phyloP scores from a whole-genome alignment of 2,113 vertebrate genomes.

The Tamias sibiricus region DNA sequence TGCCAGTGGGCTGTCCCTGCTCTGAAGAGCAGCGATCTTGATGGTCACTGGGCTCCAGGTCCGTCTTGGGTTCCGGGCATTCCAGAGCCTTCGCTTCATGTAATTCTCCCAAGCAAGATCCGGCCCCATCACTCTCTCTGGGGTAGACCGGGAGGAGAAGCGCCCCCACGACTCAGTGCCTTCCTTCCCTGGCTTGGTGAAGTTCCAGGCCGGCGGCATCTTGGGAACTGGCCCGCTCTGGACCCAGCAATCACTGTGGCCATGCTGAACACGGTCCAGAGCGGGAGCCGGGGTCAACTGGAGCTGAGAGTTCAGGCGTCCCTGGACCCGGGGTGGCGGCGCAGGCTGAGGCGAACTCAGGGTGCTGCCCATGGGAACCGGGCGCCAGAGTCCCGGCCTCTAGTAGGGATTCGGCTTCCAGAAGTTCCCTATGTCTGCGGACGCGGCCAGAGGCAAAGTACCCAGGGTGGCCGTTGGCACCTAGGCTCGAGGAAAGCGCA shows the following conservation, averaged over 20 bases:
- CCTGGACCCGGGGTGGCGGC: accelerated
- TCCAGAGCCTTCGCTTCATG: background rate
- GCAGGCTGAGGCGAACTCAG: background rate
- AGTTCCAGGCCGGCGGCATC: accelerated
- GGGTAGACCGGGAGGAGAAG: accelerated
- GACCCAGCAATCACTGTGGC: too few species aligned
- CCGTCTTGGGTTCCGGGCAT: accelerated
- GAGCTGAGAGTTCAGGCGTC: too few species aligned
- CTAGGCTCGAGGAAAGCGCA: too few species aligned
- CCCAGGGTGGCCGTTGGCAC: background rate
- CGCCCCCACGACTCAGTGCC: accelerated
- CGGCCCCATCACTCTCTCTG: accelerated
- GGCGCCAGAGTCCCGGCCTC: accelerated
- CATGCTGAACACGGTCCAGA: background rate
- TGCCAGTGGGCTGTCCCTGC: accelerated
- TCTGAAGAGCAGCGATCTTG: background rate
- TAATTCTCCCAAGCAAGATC: background rate
- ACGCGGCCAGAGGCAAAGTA: accelerated
- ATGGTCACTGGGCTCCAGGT: background rate
- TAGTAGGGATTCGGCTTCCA: background rate
- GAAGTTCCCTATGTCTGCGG: background rate
- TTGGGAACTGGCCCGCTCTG: too few species aligned
- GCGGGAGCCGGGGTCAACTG: too few species aligned
- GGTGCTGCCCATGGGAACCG: background rate
- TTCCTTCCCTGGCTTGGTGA: accelerated